phyloP scores from a whole-genome alignment of 2,113 vertebrate species.

The Entelurus aequoreus region DNA sequence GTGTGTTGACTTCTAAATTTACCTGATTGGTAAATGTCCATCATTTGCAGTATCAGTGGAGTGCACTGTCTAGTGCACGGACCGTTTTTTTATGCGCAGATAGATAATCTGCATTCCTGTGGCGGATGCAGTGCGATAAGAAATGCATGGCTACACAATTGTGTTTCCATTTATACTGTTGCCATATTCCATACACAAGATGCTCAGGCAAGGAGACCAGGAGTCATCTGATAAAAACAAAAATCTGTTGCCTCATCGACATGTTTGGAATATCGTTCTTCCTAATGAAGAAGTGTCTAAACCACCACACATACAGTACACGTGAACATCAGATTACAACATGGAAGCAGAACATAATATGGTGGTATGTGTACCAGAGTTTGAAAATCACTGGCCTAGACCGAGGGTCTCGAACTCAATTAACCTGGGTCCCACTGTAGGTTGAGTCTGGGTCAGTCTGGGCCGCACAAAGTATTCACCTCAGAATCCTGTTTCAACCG shows the following conservation, averaged over 20 bases:
- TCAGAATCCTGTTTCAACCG: too few relatives aligned
- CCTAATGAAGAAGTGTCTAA: neutral
- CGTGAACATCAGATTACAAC: too few relatives aligned
- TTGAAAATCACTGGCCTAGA: too few relatives aligned
- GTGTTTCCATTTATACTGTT: conserved; percentile 37
- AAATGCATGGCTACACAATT: conserved; percentile 39
- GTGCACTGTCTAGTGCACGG: conserved; percentile 23
- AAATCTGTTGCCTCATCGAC: neutral
- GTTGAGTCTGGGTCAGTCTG: too few relatives aligned
- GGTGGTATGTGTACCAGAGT: too few relatives aligned
- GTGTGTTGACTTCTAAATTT: conserved; percentile 18
- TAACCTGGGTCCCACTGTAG: too few relatives aligned
- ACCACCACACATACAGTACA: neutral
- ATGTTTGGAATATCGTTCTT: too few relatives aligned
- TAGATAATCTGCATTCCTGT: conserved; percentile 40
- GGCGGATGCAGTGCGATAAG: conserved; percentile 45
- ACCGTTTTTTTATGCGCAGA: conserved; percentile 28
- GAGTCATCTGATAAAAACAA: neutral
- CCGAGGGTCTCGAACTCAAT: too few relatives aligned
- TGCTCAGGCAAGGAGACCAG: neutral
- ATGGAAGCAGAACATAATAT: too few relatives aligned
- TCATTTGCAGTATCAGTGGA: conserved; percentile 41
- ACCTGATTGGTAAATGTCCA: conserved; percentile 34
- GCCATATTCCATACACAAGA: conserved; percentile 34
- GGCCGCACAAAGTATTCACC: too few relatives aligned